phyloP scores from a whole-genome alignment of 2,888 invertebrate genomes.

The Melanophora roralis region DNA sequence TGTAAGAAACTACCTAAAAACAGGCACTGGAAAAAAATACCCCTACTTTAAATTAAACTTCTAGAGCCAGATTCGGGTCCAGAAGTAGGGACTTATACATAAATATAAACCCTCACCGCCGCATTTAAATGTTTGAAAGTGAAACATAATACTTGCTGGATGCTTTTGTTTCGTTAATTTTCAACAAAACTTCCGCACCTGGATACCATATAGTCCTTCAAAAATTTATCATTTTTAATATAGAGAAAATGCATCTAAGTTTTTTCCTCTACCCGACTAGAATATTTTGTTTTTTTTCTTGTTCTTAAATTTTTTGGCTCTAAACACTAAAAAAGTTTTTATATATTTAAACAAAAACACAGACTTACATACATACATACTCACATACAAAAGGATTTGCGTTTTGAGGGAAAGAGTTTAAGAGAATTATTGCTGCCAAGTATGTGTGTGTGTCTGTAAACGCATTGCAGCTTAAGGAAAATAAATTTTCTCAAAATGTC shows the following conservation, averaged over 20 bases:
- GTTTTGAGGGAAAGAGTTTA: slow-evolving; percentile 28
- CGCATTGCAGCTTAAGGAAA: slow-evolving; percentile 54
- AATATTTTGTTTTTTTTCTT: slow-evolving; percentile 19
- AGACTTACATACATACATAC: not conserved
- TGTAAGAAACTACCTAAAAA: no score
- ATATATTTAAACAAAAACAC: slow-evolving; percentile 21
- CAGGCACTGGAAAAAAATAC: no score
- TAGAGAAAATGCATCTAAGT: slow-evolving; percentile 45
- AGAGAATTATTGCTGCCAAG: slow-evolving; percentile 19
- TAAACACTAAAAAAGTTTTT: slow-evolving; percentile 51
- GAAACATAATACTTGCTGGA: no score
- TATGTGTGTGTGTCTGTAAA: not conserved
- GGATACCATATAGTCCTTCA: slow-evolving; percentile 6
- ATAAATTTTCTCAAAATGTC: slow-evolving; percentile 62
- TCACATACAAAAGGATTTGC: not conserved
- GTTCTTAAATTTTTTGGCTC: slow-evolving; percentile 33
- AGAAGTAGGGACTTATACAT: no score
- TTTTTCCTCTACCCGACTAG: slow-evolving; percentile 10
- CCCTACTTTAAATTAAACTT: no score
- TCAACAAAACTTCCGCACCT: not conserved
- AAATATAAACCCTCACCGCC: no score
- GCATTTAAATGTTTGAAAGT: no score
- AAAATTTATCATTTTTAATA: slow-evolving; percentile 39
- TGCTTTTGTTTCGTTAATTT: no score
- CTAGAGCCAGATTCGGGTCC: no score